Conservation (phyloP, 1,140 invertebrate genomes). For the Drosophila mauritiana region DNA sequence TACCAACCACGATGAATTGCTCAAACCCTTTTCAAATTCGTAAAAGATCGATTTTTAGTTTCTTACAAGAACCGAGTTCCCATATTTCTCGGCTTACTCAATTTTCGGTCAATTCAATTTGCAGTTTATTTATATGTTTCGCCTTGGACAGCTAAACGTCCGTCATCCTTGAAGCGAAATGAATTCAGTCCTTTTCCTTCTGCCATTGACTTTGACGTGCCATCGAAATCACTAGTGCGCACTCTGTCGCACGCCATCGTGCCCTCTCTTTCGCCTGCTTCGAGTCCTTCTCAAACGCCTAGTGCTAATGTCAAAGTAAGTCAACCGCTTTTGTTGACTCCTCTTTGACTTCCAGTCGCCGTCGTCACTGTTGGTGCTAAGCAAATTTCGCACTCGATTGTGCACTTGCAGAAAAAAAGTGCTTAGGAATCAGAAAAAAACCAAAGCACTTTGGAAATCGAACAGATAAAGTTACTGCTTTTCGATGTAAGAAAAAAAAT, state of each 20-base stretch:
- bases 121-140: constrained; percentile 56
- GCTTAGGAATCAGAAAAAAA: not conserved
- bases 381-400: constrained; percentile 51
- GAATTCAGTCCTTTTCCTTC: constrained; percentile 1
- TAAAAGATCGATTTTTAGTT: constrained; percentile 14
- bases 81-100: constrained; percentile 9
- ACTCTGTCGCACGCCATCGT: not conserved
- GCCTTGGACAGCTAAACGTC: constrained; percentile 17
- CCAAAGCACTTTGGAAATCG: not conserved
- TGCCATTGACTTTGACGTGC: not conserved
- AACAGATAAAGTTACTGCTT: too few relatives aligned
- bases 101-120: constrained; percentile 60
- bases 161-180: not conserved
- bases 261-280: not conserved
- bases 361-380: constrained; percentile 44
- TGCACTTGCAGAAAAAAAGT: constrained; percentile 6
- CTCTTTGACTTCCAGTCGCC: constrained; percentile 22
- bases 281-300: not conserved
- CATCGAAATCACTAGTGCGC: constrained; percentile 1
- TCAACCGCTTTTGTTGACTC: constrained; percentile 37
- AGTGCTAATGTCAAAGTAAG: constrained; percentile 30
- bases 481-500: too few relatives aligned
- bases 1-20: constrained; percentile 7
- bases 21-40: constrained; percentile 1
- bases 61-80: too few relatives aligned